phyloP scores from a whole-genome alignment of 2,888 invertebrate species.

The Andrena hattorfiana region DNA sequence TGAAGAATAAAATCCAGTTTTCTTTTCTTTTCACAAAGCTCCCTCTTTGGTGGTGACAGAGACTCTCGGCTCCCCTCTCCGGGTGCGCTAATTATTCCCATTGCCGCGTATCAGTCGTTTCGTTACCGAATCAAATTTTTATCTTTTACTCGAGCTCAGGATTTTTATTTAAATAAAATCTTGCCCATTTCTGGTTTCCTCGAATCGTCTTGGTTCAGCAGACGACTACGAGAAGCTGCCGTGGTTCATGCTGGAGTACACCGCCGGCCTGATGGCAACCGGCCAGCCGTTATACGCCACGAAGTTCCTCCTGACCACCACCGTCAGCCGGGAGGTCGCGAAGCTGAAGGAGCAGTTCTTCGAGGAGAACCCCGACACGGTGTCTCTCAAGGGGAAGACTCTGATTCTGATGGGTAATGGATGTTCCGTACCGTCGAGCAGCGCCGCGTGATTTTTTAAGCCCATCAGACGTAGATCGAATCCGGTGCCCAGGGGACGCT shows the following conservation, averaged over 20 bases:
- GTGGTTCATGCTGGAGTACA: conserved; percentile 80
- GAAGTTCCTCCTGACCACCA: conserved; percentile 73
- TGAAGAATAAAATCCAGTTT: too few relatives aligned
- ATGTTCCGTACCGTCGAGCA: neutral
- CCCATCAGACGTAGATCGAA: neutral
- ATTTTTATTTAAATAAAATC: too few relatives aligned
- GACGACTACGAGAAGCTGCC: conserved; percentile 67
- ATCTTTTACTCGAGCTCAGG: neutral
- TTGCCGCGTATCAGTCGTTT: too few relatives aligned
- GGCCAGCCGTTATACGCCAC: conserved; percentile 79
- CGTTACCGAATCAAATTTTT: too few relatives aligned
- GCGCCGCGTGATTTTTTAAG: too few relatives aligned
- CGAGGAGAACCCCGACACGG: fast-evolving
- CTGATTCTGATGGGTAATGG: conserved; percentile 52
- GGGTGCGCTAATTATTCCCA: too few relatives aligned
- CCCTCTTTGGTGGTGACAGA: too few relatives aligned
- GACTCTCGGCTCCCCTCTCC: too few relatives aligned
- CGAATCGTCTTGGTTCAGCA: conserved; percentile 19
- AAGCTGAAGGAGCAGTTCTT: neutral
- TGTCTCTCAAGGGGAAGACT: conserved; percentile 2
- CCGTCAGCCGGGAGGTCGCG: conserved; percentile 62
- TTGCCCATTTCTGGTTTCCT: too few relatives aligned
- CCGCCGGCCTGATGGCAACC: conserved; percentile 77
- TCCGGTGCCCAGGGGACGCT: conserved; percentile 70
- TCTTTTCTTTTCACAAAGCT: too few relatives aligned